Conservation (phyloP, 2,888 invertebrate species). For the Drosophila ochracea region DNA sequence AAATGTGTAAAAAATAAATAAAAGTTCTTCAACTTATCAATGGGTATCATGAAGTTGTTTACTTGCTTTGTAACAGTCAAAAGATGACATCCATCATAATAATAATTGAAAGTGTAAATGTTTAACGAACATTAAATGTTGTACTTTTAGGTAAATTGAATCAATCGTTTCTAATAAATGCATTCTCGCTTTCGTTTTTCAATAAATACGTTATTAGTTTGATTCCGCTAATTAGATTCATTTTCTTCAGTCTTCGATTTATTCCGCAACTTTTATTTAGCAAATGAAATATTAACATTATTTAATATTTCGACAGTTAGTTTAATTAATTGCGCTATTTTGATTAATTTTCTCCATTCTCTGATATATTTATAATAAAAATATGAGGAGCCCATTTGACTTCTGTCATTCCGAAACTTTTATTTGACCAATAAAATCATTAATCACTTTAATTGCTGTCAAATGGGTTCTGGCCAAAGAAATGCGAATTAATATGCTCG, state of each 20-base stretch:
- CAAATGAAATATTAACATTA: neutral
- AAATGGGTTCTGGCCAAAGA: conserved; percentile 38
- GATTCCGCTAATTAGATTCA: neutral
- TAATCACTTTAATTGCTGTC: conserved; percentile 56
- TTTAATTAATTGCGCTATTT: neutral
- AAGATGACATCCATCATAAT: neutral
- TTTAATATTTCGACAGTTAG: neutral
- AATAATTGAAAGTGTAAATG: neutral
- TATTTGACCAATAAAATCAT: conserved; percentile 45
- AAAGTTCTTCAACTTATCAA: neutral
- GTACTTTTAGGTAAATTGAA: neutral
- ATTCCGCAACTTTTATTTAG: neutral
- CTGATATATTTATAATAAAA: neutral
- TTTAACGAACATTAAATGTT: neutral
- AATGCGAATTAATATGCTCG: conserved; percentile 65
- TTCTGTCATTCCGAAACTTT: neutral
- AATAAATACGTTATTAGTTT: neutral
- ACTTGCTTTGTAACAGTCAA: neutral
- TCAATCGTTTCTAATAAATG: neutral
- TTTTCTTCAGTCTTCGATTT: neutral
- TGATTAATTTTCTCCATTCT: neutral
- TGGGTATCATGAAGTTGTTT: neutral
- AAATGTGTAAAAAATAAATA: neutral
- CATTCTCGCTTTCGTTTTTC: neutral
- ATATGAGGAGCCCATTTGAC: neutral